Base-by-base conservation (phyloP, 2,113 vertebrate genomes). In the Speoplatyrhinus poulsoni region DNA sequence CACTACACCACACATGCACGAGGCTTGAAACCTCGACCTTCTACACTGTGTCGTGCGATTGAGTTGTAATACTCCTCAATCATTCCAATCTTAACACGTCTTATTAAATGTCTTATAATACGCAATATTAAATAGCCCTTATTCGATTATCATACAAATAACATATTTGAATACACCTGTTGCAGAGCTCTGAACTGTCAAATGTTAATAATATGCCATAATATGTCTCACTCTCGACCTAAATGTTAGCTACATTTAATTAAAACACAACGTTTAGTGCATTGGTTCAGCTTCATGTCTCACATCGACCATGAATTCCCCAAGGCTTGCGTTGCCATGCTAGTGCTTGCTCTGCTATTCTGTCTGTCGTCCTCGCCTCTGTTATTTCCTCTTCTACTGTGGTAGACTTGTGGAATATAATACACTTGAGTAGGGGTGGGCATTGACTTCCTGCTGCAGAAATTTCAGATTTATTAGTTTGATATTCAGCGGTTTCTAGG, bases 281-380 rank as follows among this genome's bases (percentile, higher is more conserved):
- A 50, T 13, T 12, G 9, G 13, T 6, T 9, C 32, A 47, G 52
- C 6, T 13, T 54, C 52, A n/a, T 54, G 52, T 4, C 52, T 54
- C 52, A 54, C n/a, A 15, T 16, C 13, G 13, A 15, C 13, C 13
- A 54, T 54, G 52, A n/a, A 54, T 54, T 16, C 52, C 52, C 52
- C 13, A 54, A 54, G 3, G 52, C 52, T n/a, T n/a, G 0, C 12
- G 50, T 67, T 65, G 9, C 33, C 62, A 52, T 54, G 2, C n/a
- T 32, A 46, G 75, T 7, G 73, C 41, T 48, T 69, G 26, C 67
- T 67, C 17, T 67, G 56, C 47, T 46, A 5, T 54, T 62, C 54
- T 58, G 33, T 49, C 52, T 54, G 36, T 47, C 60, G 8, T 66
- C 17, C 57, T 67, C 32, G 1, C 64, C 60, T 46, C 1, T 7